Evolutionary conservation across 2,113 vertebrate species (phyloP), one percentile per base, ranked within the genome.

Genomic region (Microtus ochrogaster): DNA sequence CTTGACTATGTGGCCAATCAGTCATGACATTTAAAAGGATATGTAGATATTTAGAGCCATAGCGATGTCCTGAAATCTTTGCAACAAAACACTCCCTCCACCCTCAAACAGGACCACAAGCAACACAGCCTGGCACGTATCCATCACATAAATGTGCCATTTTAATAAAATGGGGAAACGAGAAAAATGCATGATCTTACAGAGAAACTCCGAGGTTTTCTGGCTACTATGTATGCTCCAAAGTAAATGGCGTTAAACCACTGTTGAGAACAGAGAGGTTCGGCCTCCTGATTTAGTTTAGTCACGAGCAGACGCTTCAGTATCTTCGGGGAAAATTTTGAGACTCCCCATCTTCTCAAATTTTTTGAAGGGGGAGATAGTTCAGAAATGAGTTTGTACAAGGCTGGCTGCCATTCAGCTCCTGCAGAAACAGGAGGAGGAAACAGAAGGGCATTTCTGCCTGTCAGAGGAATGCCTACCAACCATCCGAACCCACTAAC

Each of bases 401-500:
- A 94, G n/a, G 47, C 49, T 94, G 86, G 96, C 96, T 97, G 89
- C 85, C 74, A 36, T 91, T 93, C 72, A 92, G 39, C 78, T 0
- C 0, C 3, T 94, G 63, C 92, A 97, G 95, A 97, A 97, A 70
- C 92, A 92, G 94, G n/a, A n/a, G n/a, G n/a, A n/a, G n/a, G 95
- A 97, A 97, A 70, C 92, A 92, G 94, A 96, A 98, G 81, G 93
- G 41, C 96, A 93, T 90, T 96, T 94, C 90, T 95, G 92, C 94
- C 96, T 96, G 86, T 96, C 91, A 82, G 84, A 93, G 41, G 85
- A 85, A 94, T 89, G 92, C 66, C 55, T 79, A 78, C 65, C 39
- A 88, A 55, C 36, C 89, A 73, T 72, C n/a, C 87, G 78, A 83
- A 47, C 61, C 68, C 74, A 49, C 78, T 85, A 22, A 78, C 36